Percentiles rank a stretch among this genome's conserved stretches.
These are phyloP conservation scores for Platycheirus rosarum DNA, from an alignment of 2,888 invertebrate species.

Conservation along the genomic window DNA sequence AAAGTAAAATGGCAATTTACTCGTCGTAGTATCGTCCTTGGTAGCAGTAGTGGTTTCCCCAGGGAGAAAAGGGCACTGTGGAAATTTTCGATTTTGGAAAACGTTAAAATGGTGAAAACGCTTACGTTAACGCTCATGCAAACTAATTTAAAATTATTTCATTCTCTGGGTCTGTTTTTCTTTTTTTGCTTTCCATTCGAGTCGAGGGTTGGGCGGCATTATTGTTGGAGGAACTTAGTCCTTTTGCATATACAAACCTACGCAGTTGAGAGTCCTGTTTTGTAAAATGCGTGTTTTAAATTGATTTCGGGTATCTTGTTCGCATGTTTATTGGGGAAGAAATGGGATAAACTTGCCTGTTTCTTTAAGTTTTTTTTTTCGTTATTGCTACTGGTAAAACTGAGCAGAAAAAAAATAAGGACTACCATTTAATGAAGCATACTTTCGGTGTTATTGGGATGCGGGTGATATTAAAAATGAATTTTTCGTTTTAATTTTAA, in stretches of 20 bases:
- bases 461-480: conserved; percentile 64
- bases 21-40: conserved; percentile 1
- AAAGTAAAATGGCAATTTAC: conserved; percentile 68
- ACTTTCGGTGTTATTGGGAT: conserved; percentile 59
- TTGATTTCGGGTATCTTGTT: conserved; percentile 63
- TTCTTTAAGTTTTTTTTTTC: not conserved
- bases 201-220: conserved; percentile 5
- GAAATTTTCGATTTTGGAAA: conserved; percentile 56
- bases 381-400: not conserved
- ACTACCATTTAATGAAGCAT: conserved; percentile 67
- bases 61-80: conserved; percentile 12
- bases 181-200: not conserved
- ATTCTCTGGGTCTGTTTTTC: conserved; percentile 9
- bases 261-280: conserved; percentile 25
- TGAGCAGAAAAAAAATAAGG: conserved; percentile 26
- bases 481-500: conserved; percentile 62
- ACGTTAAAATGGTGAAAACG: conserved; percentile 32
- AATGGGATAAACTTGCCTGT: conserved; percentile 29
- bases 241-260: not conserved
- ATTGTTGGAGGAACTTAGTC: not conserved
- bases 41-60: not conserved
- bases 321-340: conserved; percentile 62
- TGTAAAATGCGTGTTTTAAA: conserved; percentile 61
- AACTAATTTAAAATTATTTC: conserved; percentile 68
- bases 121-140: conserved; percentile 44